Conservation (phyloP, 1,140 invertebrate genomes). For the Euura saliciscinereae region DNA sequence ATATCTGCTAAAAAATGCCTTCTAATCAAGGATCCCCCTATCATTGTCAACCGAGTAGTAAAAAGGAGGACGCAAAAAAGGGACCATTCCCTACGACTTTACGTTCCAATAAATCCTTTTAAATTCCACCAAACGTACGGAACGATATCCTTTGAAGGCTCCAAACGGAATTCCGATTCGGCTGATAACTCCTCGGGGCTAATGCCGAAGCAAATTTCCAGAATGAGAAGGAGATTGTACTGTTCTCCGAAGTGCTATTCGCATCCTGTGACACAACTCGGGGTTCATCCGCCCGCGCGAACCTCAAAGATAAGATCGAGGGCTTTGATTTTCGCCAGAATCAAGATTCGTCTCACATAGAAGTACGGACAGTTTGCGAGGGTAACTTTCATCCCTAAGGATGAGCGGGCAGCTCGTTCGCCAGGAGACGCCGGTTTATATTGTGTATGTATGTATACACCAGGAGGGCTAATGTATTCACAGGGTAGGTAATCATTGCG, state of each 20-base stretch:
- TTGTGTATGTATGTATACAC: neutral
- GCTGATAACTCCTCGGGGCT: neutral
- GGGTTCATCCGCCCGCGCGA: neutral
- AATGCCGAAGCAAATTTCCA: neutral
- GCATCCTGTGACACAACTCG: neutral
- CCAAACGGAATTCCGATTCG: neutral
- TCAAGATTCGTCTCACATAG: neutral
- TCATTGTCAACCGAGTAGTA: too few species aligned
- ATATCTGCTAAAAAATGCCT: too few species aligned
- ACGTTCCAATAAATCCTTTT: too few species aligned
- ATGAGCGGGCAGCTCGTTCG: neutral
- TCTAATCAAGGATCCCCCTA: too few species aligned
- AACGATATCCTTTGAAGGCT: too few species aligned
- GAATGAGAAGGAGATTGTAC: neutral
- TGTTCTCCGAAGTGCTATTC: neutral
- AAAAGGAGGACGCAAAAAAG: too few species aligned
- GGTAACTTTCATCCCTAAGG: slow-evolving; percentile 1
- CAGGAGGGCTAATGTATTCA: neutral
- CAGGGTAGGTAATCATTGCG: slow-evolving; percentile 3
- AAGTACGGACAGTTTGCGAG: neutral
- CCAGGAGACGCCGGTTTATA: neutral
- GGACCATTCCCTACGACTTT: too few species aligned
- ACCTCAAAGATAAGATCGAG: neutral
- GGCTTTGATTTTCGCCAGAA: neutral
- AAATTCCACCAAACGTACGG: too few species aligned